Percentiles rank a stretch among this genome's conserved stretches.
These are phyloP conservation scores for Invenusta paracnida DNA, from an alignment of 2,888 invertebrate genomes.

Conservation along the genomic window DNA sequence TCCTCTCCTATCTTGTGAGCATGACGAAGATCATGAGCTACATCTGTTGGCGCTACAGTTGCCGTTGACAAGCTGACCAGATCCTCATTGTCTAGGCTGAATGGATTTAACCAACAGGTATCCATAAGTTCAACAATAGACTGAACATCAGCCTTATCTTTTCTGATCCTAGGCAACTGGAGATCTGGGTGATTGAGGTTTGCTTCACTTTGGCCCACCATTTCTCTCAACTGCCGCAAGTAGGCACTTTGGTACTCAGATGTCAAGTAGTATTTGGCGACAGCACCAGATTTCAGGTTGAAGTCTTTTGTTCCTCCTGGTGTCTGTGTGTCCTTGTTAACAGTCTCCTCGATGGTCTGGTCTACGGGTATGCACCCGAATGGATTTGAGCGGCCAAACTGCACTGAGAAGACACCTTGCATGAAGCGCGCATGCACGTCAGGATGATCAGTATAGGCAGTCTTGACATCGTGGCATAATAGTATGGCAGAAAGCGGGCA, in stretches of 20 bases:
- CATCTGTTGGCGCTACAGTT: slow-evolving; percentile 39
- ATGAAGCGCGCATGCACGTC: too few species aligned
- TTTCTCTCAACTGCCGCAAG: slow-evolving; percentile 36
- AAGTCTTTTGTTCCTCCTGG: not conserved
- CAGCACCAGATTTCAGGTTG: not conserved
- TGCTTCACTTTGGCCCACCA: slow-evolving; percentile 16
- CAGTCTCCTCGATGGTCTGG: too few species aligned
- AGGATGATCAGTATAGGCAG: not conserved
- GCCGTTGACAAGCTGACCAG: slow-evolving; percentile 44
- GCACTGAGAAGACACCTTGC: too few species aligned
- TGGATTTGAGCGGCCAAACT: too few species aligned
- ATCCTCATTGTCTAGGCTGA: slow-evolving; percentile 30
- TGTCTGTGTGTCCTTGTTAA: not conserved
- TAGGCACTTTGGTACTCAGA: slow-evolving; percentile 37
- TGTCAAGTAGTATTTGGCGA: not conserved
- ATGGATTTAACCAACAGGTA: slow-evolving; percentile 41
- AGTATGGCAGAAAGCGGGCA: slow-evolving; percentile 29
- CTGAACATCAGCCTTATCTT: slow-evolving; percentile 45
- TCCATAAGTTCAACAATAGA: slow-evolving; percentile 24
- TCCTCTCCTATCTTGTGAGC: slow-evolving; percentile 44
- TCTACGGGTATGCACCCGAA: too few species aligned
- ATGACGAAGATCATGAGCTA: slow-evolving; percentile 43
- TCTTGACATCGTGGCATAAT: not conserved
- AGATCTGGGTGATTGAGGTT: slow-evolving; percentile 42
- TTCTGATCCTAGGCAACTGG: slow-evolving; percentile 34